These are phyloP conservation scores for Rhea americana DNA, from an alignment of 2,113 vertebrate species.

Conservation along the genomic window DNA sequence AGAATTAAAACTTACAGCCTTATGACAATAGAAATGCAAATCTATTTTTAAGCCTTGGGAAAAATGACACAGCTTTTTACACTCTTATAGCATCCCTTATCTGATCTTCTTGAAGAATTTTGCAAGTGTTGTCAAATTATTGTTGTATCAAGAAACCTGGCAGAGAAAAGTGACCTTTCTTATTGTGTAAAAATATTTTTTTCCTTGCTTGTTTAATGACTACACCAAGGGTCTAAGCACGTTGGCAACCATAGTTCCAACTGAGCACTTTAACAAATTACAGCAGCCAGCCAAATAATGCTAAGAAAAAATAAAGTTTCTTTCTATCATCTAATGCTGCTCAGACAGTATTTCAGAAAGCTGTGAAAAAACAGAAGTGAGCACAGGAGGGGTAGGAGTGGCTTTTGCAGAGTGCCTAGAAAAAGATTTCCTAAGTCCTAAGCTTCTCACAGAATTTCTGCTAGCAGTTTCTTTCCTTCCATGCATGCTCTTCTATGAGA, in stretches of 20 bases:
- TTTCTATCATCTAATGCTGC: neutral
- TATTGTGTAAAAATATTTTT: neutral
- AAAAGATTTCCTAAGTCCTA: neutral
- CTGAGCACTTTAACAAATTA: neutral
- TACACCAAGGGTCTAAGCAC: neutral
- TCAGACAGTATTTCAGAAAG: neutral
- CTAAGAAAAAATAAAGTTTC: neutral
- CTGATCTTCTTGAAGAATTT: neutral
- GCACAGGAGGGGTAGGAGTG: neutral
- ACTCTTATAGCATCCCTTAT: neutral
- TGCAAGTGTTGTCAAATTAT: neutral
- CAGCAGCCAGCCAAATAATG: neutral
- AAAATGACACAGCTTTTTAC: neutral
- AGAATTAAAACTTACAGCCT: neutral
- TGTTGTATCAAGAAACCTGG: neutral
- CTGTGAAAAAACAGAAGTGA: neutral
- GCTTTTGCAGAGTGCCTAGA: neutral
- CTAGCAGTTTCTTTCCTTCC: neutral
- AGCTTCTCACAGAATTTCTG: neutral
- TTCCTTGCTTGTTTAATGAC: neutral
- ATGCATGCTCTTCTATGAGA: neutral
- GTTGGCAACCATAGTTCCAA: neutral
- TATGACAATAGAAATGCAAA: neutral
- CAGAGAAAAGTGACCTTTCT: neutral
- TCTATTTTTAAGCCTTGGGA: constrained; percentile 15